Evolutionary conservation across 2,888 invertebrate genomes (phyloP), one percentile per base, ranked within the genome.

Genomic region (Dicycla oo): DNA sequence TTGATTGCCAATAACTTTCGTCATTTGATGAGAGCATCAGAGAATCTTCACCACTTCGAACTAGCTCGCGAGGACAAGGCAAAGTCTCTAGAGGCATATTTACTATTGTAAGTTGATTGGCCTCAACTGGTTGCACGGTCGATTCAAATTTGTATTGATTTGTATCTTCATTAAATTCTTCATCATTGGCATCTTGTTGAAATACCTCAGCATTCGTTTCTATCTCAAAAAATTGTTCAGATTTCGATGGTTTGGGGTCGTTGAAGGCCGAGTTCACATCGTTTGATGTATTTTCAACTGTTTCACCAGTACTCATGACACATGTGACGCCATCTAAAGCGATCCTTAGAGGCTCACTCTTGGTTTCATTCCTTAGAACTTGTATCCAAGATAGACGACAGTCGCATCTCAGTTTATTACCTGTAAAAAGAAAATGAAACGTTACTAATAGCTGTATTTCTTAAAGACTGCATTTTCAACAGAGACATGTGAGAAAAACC

Each of bases 351-450:
- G 97, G 97, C 86, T 96, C 96, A 89, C 97, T 98, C 90, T 97
- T 97, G 65, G 98, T 98, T 90, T 98, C 98, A 91, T 97, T 97
- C 83, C 97, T 96, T 70, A 98, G 94, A 62, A 96, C 95, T 94
- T 97, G 97, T 88, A 98, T 97, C 98, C 98, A 98, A 66, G 97
- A 96, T 65, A 98, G 94, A 61, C 98, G 97, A 89, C 98, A 98
- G 94, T 98, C 98, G 93, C 98, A 98, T 87, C 96, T 96, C 90
- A 98, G 97, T 88, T 97, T 97, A 94, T 98, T 98, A 91, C 97
- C 98, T 98, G 97, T 51, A 84, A 90, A 67, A 45, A 68, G 49
- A 78, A 77, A 80, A 69, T 49, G 15, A 43, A 40, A 38, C 13
- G 30, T 74, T 49, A 69, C 3, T 57, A 26, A 30, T 15, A n/a